These are phyloP conservation scores for Tylochromis polylepis DNA, from an alignment of 2,113 vertebrate genomes.

Conservation along the genomic window DNA sequence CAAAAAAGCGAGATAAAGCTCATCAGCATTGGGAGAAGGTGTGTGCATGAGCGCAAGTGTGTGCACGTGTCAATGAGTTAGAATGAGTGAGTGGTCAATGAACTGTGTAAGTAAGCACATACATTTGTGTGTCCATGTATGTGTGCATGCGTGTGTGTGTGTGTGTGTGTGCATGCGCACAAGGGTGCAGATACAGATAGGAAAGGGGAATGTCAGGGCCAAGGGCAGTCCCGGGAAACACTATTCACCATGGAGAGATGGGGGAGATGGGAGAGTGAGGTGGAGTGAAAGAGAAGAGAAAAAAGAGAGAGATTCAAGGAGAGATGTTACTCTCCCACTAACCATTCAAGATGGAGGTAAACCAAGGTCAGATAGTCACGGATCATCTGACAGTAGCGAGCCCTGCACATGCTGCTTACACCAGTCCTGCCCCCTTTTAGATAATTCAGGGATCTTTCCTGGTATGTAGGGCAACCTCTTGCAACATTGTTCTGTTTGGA, in stretches of 20 bases:
- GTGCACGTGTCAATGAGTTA: neutral
- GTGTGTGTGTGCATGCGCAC: neutral
- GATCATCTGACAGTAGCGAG: constrained; percentile 50
- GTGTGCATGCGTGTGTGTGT: neutral
- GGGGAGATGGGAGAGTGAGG: constrained; percentile 32
- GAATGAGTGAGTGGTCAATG: neutral
- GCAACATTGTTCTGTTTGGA: neutral
- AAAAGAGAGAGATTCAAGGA: constrained; percentile 70
- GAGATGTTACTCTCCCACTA: constrained; percentile 69
- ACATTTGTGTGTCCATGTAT: neutral
- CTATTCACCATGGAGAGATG: constrained; percentile 60
- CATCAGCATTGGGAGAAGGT: constrained; percentile 59
- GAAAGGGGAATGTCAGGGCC: constrained; percentile 57
- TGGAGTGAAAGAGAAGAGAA: constrained; percentile 53
- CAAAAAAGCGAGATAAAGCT: constrained; percentile 52
- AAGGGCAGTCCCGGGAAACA: constrained; percentile 66
- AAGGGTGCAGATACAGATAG: constrained; percentile 12
- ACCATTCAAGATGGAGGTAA: constrained; percentile 54
- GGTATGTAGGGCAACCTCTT: constrained; percentile 4
- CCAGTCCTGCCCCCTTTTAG: neutral
- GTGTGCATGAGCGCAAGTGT: neutral
- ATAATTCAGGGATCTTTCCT: constrained; percentile 16
- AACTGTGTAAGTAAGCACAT: constrained; percentile 20
- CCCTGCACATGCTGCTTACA: constrained; percentile 24
- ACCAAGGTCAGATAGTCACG: constrained; percentile 68